Conservation (phyloP, 2,113 vertebrate species). For the Erpornis zantholeuca region DNA sequence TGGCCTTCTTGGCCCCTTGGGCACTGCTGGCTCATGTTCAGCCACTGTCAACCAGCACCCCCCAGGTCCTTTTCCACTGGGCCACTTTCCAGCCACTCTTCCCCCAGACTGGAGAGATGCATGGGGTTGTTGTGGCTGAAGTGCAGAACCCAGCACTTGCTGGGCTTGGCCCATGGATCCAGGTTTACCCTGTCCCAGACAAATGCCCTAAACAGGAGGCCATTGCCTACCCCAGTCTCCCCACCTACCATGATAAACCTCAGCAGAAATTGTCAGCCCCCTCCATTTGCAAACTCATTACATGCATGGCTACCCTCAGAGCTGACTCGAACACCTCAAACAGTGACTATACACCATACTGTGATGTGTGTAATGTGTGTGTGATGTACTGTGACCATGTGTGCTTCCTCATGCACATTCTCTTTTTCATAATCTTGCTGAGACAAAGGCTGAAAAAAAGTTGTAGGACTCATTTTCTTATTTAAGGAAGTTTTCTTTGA, state of each 20-base stretch:
- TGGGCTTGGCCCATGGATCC: background rate
- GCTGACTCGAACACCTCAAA: background rate
- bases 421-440: background rate
- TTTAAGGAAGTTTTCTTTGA: background rate
- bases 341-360: background rate
- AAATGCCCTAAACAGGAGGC: background rate
- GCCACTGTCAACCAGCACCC: background rate
- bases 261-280: background rate
- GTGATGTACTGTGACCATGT: fast-evolving
- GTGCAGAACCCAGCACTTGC: background rate
- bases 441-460: background rate
- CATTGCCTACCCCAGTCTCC: background rate
- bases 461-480: background rate
- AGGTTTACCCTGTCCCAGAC: background rate
- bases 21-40: background rate
- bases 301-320: background rate
- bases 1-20: background rate
- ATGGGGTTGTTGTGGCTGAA: background rate
- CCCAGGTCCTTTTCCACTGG: background rate
- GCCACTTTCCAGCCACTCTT: background rate
- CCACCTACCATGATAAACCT: background rate
- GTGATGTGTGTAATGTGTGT: no score
- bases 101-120: background rate
- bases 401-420: background rate
- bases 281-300: background rate